A percentile compares a stretch with the other conserved stretches of the same genome.
These are phyloP conservation scores for Mus minutoides DNA, from an alignment of 2,797 vertebrate genomes.

Conservation along the genomic window DNA sequence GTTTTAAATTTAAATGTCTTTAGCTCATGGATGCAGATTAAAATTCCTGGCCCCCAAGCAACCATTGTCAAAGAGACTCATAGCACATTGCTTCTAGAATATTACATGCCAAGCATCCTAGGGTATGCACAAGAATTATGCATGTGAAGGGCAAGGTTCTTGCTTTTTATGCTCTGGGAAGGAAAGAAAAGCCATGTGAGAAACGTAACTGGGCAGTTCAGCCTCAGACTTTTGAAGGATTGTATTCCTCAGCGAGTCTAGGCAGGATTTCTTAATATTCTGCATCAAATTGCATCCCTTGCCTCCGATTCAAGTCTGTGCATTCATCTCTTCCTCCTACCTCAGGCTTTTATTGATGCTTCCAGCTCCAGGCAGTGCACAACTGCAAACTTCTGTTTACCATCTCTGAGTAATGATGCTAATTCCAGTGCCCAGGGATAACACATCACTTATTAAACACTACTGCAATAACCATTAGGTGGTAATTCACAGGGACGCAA, in stretches of 20 bases:
- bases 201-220: not conserved
- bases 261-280: conserved; percentile 58
- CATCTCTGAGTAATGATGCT: conserved; percentile 73
- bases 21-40: conserved; percentile 45
- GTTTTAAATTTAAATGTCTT: conserved; percentile 65
- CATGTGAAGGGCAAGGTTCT: not conserved
- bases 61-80: conserved; percentile 41
- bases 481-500: conserved; percentile 54
- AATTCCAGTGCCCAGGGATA: conserved; percentile 71
- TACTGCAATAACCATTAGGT: conserved; percentile 58
- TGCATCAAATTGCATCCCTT: conserved; percentile 47
- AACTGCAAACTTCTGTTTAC: conserved; percentile 67
- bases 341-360: conserved; percentile 62
- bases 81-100: not conserved
- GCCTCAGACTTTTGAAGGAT: conserved; percentile 10
- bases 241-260: not conserved
- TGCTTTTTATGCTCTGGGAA: not conserved
- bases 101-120: not conserved
- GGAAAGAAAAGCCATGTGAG: not conserved
- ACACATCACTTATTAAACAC: conserved; percentile 72
- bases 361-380: conserved; percentile 50
- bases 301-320: conserved; percentile 49
- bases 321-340: conserved; percentile 69
- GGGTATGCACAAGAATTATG: not conserved
- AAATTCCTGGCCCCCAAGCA: conserved; percentile 28